Evolutionary conservation across 2,113 vertebrate species (phyloP).

Genomic region (Vicugna pacos): DNA sequence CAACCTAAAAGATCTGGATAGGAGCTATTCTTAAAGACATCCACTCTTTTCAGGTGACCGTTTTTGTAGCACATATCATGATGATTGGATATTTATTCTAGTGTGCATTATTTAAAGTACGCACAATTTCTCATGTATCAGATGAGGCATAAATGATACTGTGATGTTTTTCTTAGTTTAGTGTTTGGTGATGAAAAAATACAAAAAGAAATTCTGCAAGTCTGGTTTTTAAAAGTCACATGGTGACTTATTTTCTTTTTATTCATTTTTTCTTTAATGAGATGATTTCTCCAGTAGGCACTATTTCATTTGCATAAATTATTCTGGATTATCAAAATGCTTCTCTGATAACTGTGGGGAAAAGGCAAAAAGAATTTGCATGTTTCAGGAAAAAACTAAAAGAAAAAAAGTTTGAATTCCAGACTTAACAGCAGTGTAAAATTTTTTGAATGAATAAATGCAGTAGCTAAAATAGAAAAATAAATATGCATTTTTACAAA

Average conservation of each 20-base stretch:
- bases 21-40: conserved; percentile 47
- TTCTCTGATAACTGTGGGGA: not conserved
- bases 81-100: conserved; percentile 49
- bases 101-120: not conserved
- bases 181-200: conserved; percentile 32
- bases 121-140: conserved; percentile 1
- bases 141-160: conserved; percentile 33
- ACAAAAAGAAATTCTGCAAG: conserved; percentile 1
- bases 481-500: conserved; percentile 39
- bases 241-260: not conserved
- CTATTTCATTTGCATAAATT: conserved; percentile 54
- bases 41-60: conserved; percentile 36
- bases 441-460: conserved; percentile 58
- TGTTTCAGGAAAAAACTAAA: not conserved
- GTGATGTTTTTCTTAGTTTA: conserved; percentile 1
- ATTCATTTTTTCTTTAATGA: conserved; percentile 50
- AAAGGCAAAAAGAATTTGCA: not conserved
- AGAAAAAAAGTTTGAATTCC: conserved; percentile 21
- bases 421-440: not conserved
- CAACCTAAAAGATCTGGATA: not conserved
- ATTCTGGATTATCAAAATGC: conserved; percentile 46
- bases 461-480: not conserved
- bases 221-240: conserved; percentile 18
- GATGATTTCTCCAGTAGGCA: not conserved
- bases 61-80: conserved; percentile 38